Conservation (phyloP, 2,113 vertebrate genomes). For the Rhizomys pruinosus region DNA sequence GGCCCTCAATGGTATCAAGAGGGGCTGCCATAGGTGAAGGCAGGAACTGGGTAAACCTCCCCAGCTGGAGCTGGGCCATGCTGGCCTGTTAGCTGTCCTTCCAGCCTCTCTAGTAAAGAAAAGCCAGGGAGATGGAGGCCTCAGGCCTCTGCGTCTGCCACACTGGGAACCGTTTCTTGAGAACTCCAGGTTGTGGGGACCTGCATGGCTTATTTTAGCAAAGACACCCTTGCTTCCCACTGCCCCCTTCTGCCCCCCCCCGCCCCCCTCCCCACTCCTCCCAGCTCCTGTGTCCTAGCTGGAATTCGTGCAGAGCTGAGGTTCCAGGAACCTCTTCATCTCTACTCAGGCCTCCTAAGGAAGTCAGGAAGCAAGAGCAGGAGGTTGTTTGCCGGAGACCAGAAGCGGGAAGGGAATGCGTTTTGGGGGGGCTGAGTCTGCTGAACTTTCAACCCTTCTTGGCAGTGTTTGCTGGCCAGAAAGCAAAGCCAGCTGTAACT, state of each 20-base stretch:
- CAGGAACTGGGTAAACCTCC: too few species aligned
- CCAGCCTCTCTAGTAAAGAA: neutral
- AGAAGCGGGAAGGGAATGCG: conserved; percentile 41
- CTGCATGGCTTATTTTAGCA: neutral
- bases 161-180: conserved; percentile 12
- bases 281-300: neutral
- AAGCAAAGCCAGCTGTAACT: conserved; percentile 79
- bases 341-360: neutral
- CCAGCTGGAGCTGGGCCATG: neutral
- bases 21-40: too few species aligned
- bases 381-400: neutral
- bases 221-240: neutral
- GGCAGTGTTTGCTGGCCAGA: conserved; percentile 74
- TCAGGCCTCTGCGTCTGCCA: neutral
- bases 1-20: neutral
- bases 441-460: conserved; percentile 80
- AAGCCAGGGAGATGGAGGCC: neutral
- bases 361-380: neutral
- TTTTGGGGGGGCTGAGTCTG: conserved; percentile 39
- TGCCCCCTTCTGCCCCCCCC: too few species aligned
- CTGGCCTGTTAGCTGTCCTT: neutral
- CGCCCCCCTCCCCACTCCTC: too few species aligned
- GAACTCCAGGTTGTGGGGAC: conserved; percentile 21
- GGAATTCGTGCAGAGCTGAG: neutral
- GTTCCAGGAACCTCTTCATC: neutral